These are phyloP conservation scores for Samia ricini DNA, from an alignment of 1,140 invertebrate genomes.

Conservation along the genomic window DNA sequence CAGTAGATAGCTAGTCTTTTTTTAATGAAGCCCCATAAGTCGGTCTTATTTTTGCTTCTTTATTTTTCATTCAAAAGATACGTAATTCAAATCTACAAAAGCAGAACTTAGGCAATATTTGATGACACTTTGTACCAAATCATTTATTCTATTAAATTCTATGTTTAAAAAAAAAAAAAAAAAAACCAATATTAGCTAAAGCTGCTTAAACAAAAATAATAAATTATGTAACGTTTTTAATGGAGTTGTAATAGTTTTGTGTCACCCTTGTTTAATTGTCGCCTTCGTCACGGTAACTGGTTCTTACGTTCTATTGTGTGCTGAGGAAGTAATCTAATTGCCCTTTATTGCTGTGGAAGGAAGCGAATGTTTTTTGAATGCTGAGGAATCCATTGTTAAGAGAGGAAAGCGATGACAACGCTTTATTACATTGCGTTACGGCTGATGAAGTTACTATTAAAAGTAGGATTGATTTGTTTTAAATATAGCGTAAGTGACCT, in stretches of 20 bases:
- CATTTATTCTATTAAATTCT: no score
- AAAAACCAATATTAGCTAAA: no score
- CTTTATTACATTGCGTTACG: neutral
- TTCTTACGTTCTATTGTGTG: slow-evolving; percentile 55
- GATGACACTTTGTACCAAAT: no score
- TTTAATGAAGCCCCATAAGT: no score
- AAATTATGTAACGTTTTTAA: neutral
- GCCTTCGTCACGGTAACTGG: slow-evolving; percentile 39
- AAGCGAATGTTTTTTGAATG: slow-evolving; percentile 36
- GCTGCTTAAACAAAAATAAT: neutral
- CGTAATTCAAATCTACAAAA: no score
- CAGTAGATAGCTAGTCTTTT: no score
- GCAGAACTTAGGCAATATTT: no score
- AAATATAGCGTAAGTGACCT: no score
- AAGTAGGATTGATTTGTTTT: neutral
- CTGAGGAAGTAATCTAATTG: slow-evolving; percentile 57
- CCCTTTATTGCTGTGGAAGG: slow-evolving; percentile 40
- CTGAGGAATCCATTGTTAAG: slow-evolving; percentile 35
- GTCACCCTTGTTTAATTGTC: slow-evolving; percentile 31
- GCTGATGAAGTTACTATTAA: neutral
- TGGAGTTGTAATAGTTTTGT: slow-evolving; percentile 4
- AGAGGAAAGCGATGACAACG: slow-evolving; percentile 16
- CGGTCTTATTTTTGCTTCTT: no score
- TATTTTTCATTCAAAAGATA: no score
- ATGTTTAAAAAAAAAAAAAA: neutral